Conservation (phyloP, 2,797 vertebrate genomes). For the Trichosurus vulpecula region DNA sequence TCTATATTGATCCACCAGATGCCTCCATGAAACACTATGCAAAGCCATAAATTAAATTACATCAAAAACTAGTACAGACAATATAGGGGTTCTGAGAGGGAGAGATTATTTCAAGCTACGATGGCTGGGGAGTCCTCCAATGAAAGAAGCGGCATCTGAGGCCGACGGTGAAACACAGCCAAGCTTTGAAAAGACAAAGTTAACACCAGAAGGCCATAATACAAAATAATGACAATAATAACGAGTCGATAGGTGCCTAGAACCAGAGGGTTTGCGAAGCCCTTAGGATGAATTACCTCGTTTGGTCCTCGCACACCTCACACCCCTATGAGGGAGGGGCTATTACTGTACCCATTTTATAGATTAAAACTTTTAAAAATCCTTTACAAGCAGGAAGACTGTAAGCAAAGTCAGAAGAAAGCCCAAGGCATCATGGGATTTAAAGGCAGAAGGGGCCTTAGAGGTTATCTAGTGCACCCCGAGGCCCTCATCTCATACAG, state of each 20-base stretch:
- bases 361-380: background rate
- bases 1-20: background rate
- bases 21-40: background rate
- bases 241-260: background rate
- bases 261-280: background rate
- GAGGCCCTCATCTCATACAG: background rate
- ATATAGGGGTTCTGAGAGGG: background rate
- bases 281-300: background rate
- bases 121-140: background rate
- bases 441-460: background rate
- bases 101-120: background rate
- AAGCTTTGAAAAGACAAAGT: background rate
- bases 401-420: background rate
- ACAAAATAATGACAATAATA: background rate
- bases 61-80: background rate
- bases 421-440: background rate
- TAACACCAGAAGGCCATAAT: background rate
- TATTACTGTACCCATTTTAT: background rate
- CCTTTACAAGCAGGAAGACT: background rate
- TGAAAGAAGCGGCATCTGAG: background rate
- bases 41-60: background rate
- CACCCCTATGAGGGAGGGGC: background rate
- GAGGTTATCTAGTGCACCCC: background rate
- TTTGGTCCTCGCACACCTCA: background rate
- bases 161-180: background rate